These are phyloP conservation scores for Leptopilina boulardi DNA, from an alignment of 1,140 invertebrate species.

Conservation along the genomic window DNA sequence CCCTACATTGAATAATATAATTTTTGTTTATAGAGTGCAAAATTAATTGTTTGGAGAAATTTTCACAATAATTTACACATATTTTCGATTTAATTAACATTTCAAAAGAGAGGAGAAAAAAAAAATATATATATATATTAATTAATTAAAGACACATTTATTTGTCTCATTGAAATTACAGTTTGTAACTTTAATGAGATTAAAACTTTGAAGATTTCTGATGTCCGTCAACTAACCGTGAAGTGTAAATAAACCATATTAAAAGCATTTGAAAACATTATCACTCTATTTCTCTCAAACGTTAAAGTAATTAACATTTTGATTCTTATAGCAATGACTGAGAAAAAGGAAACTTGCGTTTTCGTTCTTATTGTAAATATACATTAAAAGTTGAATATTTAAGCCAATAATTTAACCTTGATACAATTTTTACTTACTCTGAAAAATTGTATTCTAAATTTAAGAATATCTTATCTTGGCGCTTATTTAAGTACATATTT, in stretches of 20 bases:
- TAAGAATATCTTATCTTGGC: no score
- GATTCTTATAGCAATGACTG: constrained; percentile 57
- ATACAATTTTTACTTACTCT: no score
- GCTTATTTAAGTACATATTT: no score
- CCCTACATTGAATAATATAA: no score
- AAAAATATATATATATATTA: background rate
- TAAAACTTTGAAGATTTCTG: background rate
- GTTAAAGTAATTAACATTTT: constrained; percentile 70
- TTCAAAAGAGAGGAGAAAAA: background rate
- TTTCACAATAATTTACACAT: background rate
- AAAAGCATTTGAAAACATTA: background rate
- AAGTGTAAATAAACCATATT: background rate
- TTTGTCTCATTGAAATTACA: background rate
- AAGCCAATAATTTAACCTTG: no score
- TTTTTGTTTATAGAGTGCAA: no score
- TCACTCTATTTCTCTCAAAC: background rate
- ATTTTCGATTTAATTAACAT: background rate
- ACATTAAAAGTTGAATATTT: no score
- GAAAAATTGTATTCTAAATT: no score
- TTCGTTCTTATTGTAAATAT: no score
- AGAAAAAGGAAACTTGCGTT: constrained; percentile 26
- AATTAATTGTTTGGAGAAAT: no score
- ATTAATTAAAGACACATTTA: background rate
- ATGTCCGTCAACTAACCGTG: background rate
- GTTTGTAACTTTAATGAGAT: background rate